phyloP scores from a whole-genome alignment of 1,140 invertebrate genomes.

The Tetramorium alpestre region DNA sequence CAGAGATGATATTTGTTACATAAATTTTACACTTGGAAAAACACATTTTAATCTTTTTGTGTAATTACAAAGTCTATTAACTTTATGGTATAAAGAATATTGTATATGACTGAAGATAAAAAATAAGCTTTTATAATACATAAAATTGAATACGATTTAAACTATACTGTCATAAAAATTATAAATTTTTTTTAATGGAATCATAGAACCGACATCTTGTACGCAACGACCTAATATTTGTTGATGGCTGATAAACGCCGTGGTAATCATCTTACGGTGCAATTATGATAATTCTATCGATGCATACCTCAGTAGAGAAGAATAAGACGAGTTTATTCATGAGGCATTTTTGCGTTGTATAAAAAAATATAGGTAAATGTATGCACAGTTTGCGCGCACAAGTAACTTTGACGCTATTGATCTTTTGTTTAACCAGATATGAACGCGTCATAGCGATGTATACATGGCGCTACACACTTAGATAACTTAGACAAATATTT shows the following conservation, averaged over 20 bases:
- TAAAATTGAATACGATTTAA: background rate
- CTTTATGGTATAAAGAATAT: background rate
- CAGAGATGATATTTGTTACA: background rate
- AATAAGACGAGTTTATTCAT: constrained; percentile 24
- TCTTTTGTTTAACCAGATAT: constrained; percentile 19
- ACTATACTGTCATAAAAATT: background rate
- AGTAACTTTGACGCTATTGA: constrained; percentile 13
- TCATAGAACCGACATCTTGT: constrained; percentile 14
- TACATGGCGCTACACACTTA: constrained; percentile 26
- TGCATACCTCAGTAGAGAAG: constrained; percentile 47
- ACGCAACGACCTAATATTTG: constrained; percentile 27
- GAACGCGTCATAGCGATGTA: background rate
- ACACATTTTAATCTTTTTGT: background rate
- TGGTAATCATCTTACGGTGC: constrained; percentile 56
- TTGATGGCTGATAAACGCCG: constrained; percentile 23
- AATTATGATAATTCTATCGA: constrained; percentile 63
- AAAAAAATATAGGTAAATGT: constrained; percentile 50
- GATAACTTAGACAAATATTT: constrained; percentile 53
- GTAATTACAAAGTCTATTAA: background rate
- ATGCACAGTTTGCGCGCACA: constrained; percentile 15
- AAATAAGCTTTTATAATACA: background rate
- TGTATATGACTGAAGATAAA: background rate
- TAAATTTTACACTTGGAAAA: background rate
- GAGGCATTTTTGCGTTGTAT: constrained; percentile 59
- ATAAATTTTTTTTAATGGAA: background rate